Evolutionary conservation across 2,888 invertebrate genomes (phyloP), one percentile per base, ranked within the genome.

Genomic region (Amblyjoppa fuscipennis): DNA sequence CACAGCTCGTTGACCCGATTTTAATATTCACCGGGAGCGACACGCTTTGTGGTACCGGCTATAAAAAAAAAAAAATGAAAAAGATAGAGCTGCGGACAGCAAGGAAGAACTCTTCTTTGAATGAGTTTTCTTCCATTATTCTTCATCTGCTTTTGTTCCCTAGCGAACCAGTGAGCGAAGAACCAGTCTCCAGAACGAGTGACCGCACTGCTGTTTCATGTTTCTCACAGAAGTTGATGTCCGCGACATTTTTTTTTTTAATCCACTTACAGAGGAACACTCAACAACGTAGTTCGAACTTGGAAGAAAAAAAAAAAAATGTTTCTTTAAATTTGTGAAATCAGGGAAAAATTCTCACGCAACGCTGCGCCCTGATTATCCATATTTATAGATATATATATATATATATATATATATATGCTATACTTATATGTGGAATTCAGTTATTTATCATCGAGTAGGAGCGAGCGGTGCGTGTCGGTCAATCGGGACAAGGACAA

Each of bases 401-500:
- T 20, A 20, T 20, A 20, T 20, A 20, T 31, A 28, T 56, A 56
- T 53, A n/a, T 6, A n/a, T n/a, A n/a, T 53, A 53, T n/a, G n/a
- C 6, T n/a, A 53, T 53, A 53, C 53, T 41, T 41, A 16, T 53
- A 53, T 49, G 11, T 49, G 45, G 45, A 49, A 49, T 49, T 49
- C 13, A 31, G 20, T 25, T 64, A 77, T 77, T 13, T 66, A 75
- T 53, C 49, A 66, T 59, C 41, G 56, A 56, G 75, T 53, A 13
- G 13, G 56, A 71, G 38, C 20, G 64, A 74, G 45, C 9, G 74
- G 75, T 75, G 77, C 70, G 68, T 61, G 82, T 85, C 75, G 82
- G 73, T 71, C 69, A 83, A 83, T 83, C 76, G 83, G 83, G 25
- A 80, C 85, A 85, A 85, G 85, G 85, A 73, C 73, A 83, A 76